A percentile compares a stretch with the other conserved stretches of the same genome.
Evolutionary conservation across 2,797 vertebrate species (phyloP).

Genomic region (Gymnodraco acuticeps): DNA sequence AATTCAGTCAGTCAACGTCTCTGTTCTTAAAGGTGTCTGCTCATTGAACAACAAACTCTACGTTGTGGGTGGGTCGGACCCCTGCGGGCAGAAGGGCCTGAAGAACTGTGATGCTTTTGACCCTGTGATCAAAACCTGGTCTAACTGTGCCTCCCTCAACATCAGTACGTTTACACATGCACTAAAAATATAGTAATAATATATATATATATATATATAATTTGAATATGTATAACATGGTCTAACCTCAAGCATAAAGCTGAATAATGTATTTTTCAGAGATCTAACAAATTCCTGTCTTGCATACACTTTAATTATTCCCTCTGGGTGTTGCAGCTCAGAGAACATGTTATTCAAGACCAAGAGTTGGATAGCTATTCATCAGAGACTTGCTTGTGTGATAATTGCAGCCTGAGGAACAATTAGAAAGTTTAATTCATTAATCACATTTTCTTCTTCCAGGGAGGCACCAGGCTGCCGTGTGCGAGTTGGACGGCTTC

Average conservation of each 20-base stretch:
- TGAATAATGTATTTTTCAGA: not conserved
- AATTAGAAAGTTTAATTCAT: not conserved
- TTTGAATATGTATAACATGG: not conserved
- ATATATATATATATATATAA: no score
- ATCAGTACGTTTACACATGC: constrained; percentile 87
- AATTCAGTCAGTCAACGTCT: not conserved
- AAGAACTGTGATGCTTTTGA: constrained; percentile 99
- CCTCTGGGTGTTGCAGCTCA: not conserved
- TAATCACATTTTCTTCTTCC: not conserved
- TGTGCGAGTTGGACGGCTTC: constrained; percentile 93
- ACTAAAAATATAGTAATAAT: not conserved
- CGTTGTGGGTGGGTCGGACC: constrained; percentile 97
- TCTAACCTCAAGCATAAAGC: not conserved
- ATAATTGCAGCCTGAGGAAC: not conserved
- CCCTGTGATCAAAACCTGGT: constrained; percentile 93
- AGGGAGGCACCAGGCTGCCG: constrained; percentile 97
- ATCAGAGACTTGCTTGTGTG: not conserved
- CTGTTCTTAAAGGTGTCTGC: constrained; percentile 89
- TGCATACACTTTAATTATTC: constrained; percentile 5
- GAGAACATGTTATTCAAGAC: not conserved
- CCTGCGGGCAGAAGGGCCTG: constrained; percentile 97
- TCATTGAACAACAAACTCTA: constrained; percentile 94
- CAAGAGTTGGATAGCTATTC: not conserved
- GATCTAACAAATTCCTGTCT: not conserved
- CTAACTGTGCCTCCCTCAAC: constrained; percentile 93